These are phyloP conservation scores for Spea hammondii DNA, from an alignment of 2,797 vertebrate species.

Conservation along the genomic window DNA sequence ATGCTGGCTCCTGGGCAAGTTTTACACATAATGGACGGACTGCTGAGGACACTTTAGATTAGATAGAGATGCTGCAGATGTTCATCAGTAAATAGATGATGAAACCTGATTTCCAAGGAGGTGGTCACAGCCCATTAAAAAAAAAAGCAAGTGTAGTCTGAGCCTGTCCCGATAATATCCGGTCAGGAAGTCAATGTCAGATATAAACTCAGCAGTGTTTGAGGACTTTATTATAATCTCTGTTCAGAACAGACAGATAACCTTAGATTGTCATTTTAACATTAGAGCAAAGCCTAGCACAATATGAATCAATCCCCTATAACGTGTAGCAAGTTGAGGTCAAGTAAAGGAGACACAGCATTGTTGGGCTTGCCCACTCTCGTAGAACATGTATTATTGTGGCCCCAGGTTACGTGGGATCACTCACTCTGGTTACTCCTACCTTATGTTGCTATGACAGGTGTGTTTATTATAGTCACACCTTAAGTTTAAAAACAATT, in stretches of 20 bases:
- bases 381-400: neutral
- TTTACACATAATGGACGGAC: no score
- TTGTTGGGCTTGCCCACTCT: neutral
- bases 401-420: neutral
- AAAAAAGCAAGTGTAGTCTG: neutral
- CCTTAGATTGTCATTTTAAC: no score
- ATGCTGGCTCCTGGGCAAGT: no score
- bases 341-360: neutral
- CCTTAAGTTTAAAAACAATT: constrained; percentile 11
- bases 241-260: no score
- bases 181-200: neutral
- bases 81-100: no score
- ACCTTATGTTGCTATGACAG: neutral
- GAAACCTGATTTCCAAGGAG: no score
- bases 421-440: neutral
- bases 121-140: no score
- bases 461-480: constrained; percentile 26
- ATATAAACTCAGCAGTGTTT: neutral
- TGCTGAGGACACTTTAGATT: no score
- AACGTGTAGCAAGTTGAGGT: neutral
- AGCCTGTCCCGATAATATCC: constrained; percentile 9
- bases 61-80: no score
- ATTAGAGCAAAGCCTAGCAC: no score
- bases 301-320: no score
- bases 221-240: no score